Evolutionary conservation across 2,888 invertebrate species (phyloP).

Genomic region (Steromphala cineraria): DNA sequence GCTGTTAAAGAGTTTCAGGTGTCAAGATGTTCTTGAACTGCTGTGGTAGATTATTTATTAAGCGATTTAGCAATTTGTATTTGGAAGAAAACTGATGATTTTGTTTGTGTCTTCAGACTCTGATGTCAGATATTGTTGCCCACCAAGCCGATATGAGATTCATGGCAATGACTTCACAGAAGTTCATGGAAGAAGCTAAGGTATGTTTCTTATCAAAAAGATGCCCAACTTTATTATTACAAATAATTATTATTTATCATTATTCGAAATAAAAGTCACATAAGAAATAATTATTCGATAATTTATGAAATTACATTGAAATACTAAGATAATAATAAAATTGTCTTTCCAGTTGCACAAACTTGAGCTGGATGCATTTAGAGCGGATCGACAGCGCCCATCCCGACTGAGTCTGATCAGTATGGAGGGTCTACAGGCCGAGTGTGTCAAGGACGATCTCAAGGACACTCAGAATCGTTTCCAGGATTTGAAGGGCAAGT

Average conservation of each 20-base stretch:
- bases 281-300: too few relatives aligned
- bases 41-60: neutral
- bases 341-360: slow-evolving; percentile 60
- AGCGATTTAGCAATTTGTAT: too few relatives aligned
- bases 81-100: neutral
- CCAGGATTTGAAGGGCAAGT: slow-evolving; percentile 87
- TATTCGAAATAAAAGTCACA: too few relatives aligned
- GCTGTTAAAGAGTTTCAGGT: too few relatives aligned
- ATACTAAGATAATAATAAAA: neutral
- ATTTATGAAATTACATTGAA: too few relatives aligned
- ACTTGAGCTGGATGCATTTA: slow-evolving; percentile 66
- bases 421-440: slow-evolving; percentile 77
- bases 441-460: slow-evolving; percentile 64
- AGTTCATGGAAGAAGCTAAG: slow-evolving; percentile 96
- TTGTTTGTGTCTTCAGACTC: slow-evolving; percentile 53
- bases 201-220: slow-evolving; percentile 74
- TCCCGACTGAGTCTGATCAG: slow-evolving; percentile 61
- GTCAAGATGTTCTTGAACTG: too few relatives aligned
- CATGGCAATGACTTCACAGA: slow-evolving; percentile 96
- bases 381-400: slow-evolving; percentile 78
- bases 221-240: too few relatives aligned
- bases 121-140: slow-evolving; percentile 83
- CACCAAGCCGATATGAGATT: slow-evolving; percentile 96
- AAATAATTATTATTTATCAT: too few relatives aligned
- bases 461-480: slow-evolving; percentile 79